A percentile compares a stretch with the other conserved stretches of the same genome.
These are phyloP conservation scores for Calliphora vomitoria DNA, from an alignment of 2,888 invertebrate genomes.

Conservation along the genomic window DNA sequence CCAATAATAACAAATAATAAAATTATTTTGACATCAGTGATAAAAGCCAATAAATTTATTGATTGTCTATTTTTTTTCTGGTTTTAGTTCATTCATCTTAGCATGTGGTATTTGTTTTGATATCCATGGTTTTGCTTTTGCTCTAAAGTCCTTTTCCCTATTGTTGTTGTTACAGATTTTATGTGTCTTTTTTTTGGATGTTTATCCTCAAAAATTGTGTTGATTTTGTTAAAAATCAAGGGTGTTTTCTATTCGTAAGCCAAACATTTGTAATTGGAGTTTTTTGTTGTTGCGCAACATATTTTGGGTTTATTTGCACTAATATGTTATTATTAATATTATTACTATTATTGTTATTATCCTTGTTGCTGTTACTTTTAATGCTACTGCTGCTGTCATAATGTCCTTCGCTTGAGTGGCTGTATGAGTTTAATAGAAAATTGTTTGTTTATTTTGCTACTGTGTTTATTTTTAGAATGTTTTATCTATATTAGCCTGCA, in stretches of 20 bases:
- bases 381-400: constrained; percentile 21
- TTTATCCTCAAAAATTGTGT: constrained; percentile 56
- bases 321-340: constrained; percentile 57
- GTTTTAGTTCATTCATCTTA: constrained; percentile 50
- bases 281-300: constrained; percentile 44
- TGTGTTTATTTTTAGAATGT: constrained; percentile 24
- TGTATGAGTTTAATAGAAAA: constrained; percentile 28
- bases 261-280: constrained; percentile 38
- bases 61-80: constrained; percentile 39
- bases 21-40: constrained; percentile 76
- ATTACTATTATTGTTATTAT: constrained; percentile 60
- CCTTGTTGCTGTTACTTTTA: constrained; percentile 54
- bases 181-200: constrained; percentile 21
- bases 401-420: constrained; percentile 24
- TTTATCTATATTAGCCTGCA: not conserved
- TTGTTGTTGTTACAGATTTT: constrained; percentile 35
- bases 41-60: constrained; percentile 82
- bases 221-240: constrained; percentile 37
- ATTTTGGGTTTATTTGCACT: constrained; percentile 43
- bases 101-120: constrained; percentile 60
- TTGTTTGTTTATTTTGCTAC: constrained; percentile 43
- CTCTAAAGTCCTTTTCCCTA: constrained; percentile 43
- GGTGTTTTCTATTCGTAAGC: constrained; percentile 20
- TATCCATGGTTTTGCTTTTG: constrained; percentile 22
- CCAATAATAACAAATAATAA: constrained; percentile 55